Percentiles rank a stretch among this genome's conserved stretches.
phyloP scores from a whole-genome alignment of 2,113 vertebrate genomes.

The Mesocricetus auratus region DNA sequence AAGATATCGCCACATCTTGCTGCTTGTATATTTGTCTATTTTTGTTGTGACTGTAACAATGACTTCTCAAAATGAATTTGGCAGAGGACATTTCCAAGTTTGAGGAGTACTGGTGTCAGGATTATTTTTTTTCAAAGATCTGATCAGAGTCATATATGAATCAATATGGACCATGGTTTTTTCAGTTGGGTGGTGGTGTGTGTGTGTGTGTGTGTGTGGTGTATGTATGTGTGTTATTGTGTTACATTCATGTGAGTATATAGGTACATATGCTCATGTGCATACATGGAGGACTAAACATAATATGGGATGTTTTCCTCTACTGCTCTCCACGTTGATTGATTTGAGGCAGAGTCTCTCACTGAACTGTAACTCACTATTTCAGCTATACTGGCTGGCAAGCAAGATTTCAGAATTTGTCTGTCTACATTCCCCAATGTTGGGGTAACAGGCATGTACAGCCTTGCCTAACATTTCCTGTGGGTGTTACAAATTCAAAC shows the following conservation, averaged over 20 bases:
- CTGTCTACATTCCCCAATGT: background rate
- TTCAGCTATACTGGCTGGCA: background rate
- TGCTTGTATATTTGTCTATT: background rate
- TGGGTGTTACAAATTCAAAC: background rate
- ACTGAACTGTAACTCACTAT: background rate
- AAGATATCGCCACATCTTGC: background rate
- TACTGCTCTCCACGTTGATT: background rate
- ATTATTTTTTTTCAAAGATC: background rate
- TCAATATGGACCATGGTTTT: background rate
- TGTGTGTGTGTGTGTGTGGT: background rate
- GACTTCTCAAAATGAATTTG: background rate
- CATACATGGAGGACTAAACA: background rate
- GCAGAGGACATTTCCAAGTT: background rate
- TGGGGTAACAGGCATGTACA: background rate
- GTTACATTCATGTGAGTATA: background rate
- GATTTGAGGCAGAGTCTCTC: background rate
- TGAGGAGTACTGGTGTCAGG: background rate
- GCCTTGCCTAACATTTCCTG: background rate
- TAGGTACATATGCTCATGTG: background rate
- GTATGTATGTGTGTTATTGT: background rate
- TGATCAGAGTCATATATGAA: background rate
- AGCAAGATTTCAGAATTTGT: background rate
- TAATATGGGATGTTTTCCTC: background rate
- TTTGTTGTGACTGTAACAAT: background rate
- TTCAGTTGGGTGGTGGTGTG: background rate